Conservation (phyloP, 2,113 vertebrate genomes). For the Mormyrus iriodes region DNA sequence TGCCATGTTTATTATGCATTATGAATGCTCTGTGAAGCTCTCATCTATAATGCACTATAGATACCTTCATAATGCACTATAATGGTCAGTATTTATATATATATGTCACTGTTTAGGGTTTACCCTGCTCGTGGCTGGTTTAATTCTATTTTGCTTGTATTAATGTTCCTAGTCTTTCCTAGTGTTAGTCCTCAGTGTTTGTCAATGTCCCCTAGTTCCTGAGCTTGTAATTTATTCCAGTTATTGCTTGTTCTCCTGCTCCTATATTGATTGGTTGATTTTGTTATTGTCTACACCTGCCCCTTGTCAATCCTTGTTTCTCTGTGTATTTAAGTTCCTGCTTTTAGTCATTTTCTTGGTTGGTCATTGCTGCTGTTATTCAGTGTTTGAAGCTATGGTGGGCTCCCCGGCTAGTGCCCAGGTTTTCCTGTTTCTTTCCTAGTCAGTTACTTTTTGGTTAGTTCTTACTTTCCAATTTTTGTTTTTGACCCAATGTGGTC, state of each 20-base stretch:
- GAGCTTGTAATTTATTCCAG: too few relatives aligned
- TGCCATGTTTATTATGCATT: too few relatives aligned
- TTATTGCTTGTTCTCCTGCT: background rate
- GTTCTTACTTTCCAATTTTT: background rate
- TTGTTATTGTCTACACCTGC: background rate
- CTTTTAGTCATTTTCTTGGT: background rate
- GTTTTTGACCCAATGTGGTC: background rate
- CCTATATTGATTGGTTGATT: background rate
- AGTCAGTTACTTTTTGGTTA: background rate
- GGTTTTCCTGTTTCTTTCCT: background rate
- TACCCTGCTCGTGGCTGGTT: background rate
- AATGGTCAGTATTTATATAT: background rate
- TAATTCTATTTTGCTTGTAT: background rate
- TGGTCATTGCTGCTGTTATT: background rate
- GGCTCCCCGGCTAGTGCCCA: background rate
- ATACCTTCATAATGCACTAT: background rate
- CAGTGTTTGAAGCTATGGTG: background rate
- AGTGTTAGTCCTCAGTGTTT: background rate
- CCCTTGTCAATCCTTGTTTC: background rate
- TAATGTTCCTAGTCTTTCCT: background rate
- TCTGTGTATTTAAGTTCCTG: background rate
- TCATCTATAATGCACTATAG: background rate
- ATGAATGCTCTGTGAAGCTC: too few relatives aligned
- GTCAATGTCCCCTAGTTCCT: background rate
- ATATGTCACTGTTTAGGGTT: background rate